Conservation (phyloP, 1,140 invertebrate genomes). For the Pemphigus obesinymphae region DNA sequence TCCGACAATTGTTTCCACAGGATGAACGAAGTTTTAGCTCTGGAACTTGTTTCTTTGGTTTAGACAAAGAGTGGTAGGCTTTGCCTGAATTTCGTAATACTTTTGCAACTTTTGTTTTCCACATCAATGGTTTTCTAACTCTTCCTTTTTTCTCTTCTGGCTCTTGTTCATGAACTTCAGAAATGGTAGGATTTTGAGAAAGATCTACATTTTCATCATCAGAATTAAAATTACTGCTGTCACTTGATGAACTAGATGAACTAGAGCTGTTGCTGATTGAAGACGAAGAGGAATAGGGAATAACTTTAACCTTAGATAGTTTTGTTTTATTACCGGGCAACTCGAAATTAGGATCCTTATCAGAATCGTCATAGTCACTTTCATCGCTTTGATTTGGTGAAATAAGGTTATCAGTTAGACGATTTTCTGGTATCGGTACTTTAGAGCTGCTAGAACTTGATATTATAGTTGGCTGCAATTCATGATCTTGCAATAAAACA, state of each 20-base stretch:
- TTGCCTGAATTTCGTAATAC: background rate
- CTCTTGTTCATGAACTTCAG: background rate
- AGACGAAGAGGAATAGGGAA: background rate
- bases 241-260: too few relatives aligned
- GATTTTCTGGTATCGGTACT: background rate
- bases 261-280: constrained; percentile 8
- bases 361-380: constrained; percentile 20
- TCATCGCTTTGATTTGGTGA: background rate
- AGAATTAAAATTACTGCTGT: too few relatives aligned
- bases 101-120: background rate
- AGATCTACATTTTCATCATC: constrained; percentile 17
- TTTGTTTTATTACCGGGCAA: background rate
- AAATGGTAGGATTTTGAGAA: background rate
- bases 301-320: background rate
- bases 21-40: background rate
- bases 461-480: constrained; percentile 7
- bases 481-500: background rate
- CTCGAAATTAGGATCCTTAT: constrained; percentile 9
- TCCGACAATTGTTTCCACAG: background rate
- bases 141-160: background rate
- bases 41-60: constrained; percentile 1
- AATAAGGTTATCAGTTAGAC: constrained; percentile 5
- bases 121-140: background rate
- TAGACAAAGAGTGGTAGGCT: constrained; percentile 5
- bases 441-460: background rate